Evolutionary conservation across 1,140 invertebrate genomes (phyloP).

Genomic region (Drosophila virilis): DNA sequence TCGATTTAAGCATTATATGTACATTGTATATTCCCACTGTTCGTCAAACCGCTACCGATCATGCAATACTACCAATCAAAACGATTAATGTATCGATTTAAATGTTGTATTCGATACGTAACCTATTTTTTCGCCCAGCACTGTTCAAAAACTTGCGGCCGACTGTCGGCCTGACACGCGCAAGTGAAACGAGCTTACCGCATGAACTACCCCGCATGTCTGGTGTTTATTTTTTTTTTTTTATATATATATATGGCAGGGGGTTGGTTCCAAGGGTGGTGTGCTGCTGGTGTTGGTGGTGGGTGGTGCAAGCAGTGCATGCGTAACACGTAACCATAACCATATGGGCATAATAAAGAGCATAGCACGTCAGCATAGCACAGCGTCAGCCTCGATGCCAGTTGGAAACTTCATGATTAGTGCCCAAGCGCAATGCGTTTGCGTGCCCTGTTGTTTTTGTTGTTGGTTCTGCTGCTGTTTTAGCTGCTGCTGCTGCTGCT

Average conservation of each 20-base stretch:
- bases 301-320: conserved; percentile 65
- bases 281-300: conserved; percentile 39
- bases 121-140: conserved; percentile 24
- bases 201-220: conserved; percentile 16
- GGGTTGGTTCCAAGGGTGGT: conserved; percentile 14
- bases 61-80: too few species aligned
- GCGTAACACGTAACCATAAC: conserved; percentile 59
- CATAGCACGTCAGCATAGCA: conserved; percentile 12
- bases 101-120: background rate
- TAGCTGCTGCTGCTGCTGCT: background rate
- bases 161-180: conserved; percentile 48
- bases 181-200: conserved; percentile 62
- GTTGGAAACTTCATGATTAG: conserved; percentile 15
- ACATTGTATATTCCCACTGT: too few species aligned
- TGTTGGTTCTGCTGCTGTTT: conserved; percentile 15
- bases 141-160: conserved; percentile 33
- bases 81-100: too few species aligned
- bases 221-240: conserved; percentile 2
- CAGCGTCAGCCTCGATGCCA: conserved; percentile 5
- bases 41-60: too few species aligned
- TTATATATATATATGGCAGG: conserved; percentile 1
- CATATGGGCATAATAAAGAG: conserved; percentile 40
- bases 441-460: conserved; percentile 42
- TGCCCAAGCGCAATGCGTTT: conserved; percentile 56
- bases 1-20: too few species aligned